Conservation (phyloP, 2,888 invertebrate species). For the Hemithea aestivaria region DNA sequence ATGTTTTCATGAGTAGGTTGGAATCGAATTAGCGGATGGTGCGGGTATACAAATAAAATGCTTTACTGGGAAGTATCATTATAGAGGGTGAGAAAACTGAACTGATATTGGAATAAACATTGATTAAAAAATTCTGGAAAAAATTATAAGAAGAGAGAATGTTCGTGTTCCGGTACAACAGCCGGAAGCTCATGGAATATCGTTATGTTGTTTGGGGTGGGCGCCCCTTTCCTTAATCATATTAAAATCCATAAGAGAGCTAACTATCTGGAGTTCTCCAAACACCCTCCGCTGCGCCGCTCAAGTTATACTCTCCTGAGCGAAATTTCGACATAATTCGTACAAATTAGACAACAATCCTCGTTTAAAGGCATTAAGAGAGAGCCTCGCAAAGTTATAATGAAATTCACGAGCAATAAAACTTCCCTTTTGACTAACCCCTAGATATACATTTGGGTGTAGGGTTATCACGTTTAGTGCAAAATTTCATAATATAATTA, state of each 20-base stretch:
- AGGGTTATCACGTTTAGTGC: conserved; percentile 45
- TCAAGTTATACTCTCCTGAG: conserved; percentile 37
- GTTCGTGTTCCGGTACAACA: too few species aligned
- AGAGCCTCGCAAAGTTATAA: conserved; percentile 71
- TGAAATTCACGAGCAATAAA: conserved; percentile 79
- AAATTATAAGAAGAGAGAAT: too few species aligned
- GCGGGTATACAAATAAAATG: not conserved
- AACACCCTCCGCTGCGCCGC: conserved; percentile 18
- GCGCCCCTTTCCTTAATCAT: conserved; percentile 15
- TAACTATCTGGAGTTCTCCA: conserved; percentile 25
- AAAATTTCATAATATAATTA: conserved; percentile 16
- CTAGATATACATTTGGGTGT: conserved; percentile 64
- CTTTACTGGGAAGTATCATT: not conserved
- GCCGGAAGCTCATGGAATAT: too few species aligned
- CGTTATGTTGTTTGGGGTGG: too few species aligned
- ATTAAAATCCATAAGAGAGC: conserved; percentile 26
- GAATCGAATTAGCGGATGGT: conserved; percentile 1
- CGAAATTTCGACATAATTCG: conserved; percentile 59
- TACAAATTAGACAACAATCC: conserved; percentile 75
- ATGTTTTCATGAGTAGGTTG: not conserved
- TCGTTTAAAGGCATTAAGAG: conserved; percentile 69
- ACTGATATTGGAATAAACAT: too few species aligned
- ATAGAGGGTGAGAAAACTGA: too few species aligned
- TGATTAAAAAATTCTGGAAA: too few species aligned
- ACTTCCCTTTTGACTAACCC: conserved; percentile 75